Evolutionary conservation across 2,888 invertebrate species (phyloP), one percentile per base, ranked within the genome.

Genomic region (Drosophila atripex): DNA sequence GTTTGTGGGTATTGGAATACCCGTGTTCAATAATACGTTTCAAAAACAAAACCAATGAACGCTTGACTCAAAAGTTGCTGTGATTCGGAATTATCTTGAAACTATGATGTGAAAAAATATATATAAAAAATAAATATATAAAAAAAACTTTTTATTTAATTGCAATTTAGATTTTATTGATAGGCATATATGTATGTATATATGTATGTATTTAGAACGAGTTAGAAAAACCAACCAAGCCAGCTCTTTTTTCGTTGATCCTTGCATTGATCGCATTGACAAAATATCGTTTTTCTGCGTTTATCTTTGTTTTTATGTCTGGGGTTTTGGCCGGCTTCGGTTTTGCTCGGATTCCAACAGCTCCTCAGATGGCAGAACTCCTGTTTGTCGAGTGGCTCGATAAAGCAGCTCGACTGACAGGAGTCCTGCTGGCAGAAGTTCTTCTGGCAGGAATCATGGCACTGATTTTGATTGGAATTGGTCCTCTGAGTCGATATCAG

Each of bases 301-400:
- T 12, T 5, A 12, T 32, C n/a, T 32, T 3, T 12, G 12, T 12
- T 32, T 1, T 5, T 12, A n/a, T 32, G 5, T n/a, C 32, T 32
- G n/a, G 32, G 6, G 14, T 35, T n/a, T 14, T 35, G 35, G n/a
- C 35, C n/a, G 35, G 35, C 14, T 35, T n/a, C n/a, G n/a, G 14
- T n/a, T 6, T n/a, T 6, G 7, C 6, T 2, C 35, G 35, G 35
- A 14, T 35, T 35, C n/a, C 35, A n/a, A 14, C 14, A 14, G 35
- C n/a, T n/a, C 35, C n/a, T 35, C n/a, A n/a, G n/a, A 14, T 35
- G n/a, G 35, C 35, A 35, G n/a, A 35, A 35, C n/a, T 35, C 35
- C 35, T 35, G n/a, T n/a, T 35, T 35, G 14, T 4, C 12, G 32
- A 12, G n/a, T 6, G 12, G n/a, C 32, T n/a, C n/a, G 32, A 6